phyloP scores from a whole-genome alignment of 2,113 vertebrate genomes.

The Chamaea fasciata region DNA sequence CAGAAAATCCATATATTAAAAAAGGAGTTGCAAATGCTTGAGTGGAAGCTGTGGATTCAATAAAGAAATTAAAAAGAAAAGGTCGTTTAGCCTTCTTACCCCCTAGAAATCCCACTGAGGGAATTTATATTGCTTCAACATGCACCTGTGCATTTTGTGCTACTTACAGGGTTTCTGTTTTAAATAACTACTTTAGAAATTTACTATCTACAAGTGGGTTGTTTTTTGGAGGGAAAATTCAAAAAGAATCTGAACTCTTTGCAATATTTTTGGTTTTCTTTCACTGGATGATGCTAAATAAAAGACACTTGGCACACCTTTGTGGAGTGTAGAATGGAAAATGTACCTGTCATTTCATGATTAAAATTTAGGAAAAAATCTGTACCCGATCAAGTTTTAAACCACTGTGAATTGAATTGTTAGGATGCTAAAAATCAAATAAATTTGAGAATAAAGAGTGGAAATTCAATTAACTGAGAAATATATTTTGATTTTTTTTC shows the following conservation, averaged over 20 bases:
- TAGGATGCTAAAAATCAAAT: neutral
- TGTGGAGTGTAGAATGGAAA: neutral
- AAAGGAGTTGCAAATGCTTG: neutral
- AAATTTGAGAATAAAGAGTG: neutral
- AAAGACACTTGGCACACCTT: neutral
- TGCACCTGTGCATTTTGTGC: neutral
- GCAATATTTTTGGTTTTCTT: neutral
- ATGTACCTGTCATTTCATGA: neutral
- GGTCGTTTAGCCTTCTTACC: neutral
- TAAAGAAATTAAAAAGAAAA: neutral
- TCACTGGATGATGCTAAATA: neutral
- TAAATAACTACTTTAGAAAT: neutral
- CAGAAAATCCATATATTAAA: neutral
- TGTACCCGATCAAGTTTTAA: neutral
- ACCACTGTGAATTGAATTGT: neutral
- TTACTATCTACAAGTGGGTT: neutral
- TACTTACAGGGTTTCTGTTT: neutral
- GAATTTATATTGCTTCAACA: neutral
- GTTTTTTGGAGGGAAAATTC: neutral
- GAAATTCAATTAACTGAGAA: neutral
- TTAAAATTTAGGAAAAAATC: neutral
- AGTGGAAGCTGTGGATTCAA: neutral
- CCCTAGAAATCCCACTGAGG: neutral
- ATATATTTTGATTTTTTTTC: neutral
- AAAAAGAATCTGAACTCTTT: neutral